Conservation (phyloP, 2,888 invertebrate species). For the Salticus scenicus region DNA sequence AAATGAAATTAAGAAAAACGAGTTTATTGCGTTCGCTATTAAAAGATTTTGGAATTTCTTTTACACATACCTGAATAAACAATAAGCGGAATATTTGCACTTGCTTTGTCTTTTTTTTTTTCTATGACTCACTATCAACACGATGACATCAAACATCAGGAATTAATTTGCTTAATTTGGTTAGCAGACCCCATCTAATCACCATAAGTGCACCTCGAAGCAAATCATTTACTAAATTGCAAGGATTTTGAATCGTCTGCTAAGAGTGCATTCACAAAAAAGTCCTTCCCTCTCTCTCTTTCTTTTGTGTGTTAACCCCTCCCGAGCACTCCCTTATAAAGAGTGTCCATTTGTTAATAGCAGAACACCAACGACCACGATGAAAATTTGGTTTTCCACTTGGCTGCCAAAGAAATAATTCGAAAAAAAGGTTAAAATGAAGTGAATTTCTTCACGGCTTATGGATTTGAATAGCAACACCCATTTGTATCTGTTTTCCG, state of each 20-base stretch:
- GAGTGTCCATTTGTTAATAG: conserved; percentile 30
- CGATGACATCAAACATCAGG: not conserved
- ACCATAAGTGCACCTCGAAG: conserved; percentile 51
- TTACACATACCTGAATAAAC: too few relatives aligned
- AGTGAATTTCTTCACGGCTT: conserved; percentile 25
- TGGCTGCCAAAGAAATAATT: not conserved
- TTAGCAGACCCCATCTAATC: conserved; percentile 42
- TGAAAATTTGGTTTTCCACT: conserved; percentile 9
- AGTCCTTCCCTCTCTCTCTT: not conserved
- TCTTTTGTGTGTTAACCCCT: not conserved
- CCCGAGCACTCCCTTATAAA: not conserved
- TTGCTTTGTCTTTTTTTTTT: too few relatives aligned
- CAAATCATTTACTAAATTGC: conserved; percentile 51
- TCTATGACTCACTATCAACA: not conserved
- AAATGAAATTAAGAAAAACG: too few relatives aligned
- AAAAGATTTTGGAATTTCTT: too few relatives aligned
- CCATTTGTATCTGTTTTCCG: conserved; percentile 13
- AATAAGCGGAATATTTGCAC: too few relatives aligned
- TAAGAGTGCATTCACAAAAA: not conserved
- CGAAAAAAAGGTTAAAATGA: conserved; percentile 10
- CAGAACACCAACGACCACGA: not conserved
- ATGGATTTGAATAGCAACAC: conserved; percentile 49
- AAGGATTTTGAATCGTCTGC: conserved; percentile 52
- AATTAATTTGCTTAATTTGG: conserved; percentile 62
- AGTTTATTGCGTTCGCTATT: too few relatives aligned